Evolutionary conservation across 2,797 vertebrate species (phyloP), one percentile per base, ranked within the genome.

Genomic region (Hydrocynus forskahlii): DNA sequence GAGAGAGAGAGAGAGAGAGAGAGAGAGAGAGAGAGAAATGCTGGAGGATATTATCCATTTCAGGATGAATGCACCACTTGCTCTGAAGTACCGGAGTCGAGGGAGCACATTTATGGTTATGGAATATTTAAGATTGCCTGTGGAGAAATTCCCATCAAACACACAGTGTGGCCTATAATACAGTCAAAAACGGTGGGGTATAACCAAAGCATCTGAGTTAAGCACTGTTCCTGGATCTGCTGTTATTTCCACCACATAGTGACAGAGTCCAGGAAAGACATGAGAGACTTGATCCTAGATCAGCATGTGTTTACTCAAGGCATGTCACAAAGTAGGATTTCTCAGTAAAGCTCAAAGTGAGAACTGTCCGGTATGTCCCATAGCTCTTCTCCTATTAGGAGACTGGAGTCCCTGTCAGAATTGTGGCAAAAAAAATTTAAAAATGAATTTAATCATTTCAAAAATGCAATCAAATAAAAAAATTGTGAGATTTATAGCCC

Each of bases 111-210:
- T 80, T 83, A 57, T 55, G 66, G 76, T 79, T 79, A 76, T 76
- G 67, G 76, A 81, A 86, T 81, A 78, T 68, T 68, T 79, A 72
- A 83, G 71, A 79, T 59, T 76, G 81, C 67, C 79, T 81, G 79
- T 76, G 74, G 74, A 69, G 79, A 78, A 63, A 66, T 54, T 75
- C 35, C 16, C 23, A 72, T 67, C 52, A 73, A 52, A 74, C 62
- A 77, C 59, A 64, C 48, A 75, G 55, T 59, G 19, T 25, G 64
- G 66, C 17, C 35, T 40, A 13, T 40, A 38, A 78, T 21, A 57
- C 40, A 48, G 64, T 6, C 64, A 13, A 38, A 68, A 45, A 40
- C 19, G 1, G n/a, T 7, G 17, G 29, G 66, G 25, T 4, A 29
- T 12, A 17, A 38, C 6, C 63, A 66, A 25, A 62, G 38, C 25